Evolutionary conservation across 2,797 vertebrate species (phyloP).

Genomic region (Poeciliopsis gracilis): DNA sequence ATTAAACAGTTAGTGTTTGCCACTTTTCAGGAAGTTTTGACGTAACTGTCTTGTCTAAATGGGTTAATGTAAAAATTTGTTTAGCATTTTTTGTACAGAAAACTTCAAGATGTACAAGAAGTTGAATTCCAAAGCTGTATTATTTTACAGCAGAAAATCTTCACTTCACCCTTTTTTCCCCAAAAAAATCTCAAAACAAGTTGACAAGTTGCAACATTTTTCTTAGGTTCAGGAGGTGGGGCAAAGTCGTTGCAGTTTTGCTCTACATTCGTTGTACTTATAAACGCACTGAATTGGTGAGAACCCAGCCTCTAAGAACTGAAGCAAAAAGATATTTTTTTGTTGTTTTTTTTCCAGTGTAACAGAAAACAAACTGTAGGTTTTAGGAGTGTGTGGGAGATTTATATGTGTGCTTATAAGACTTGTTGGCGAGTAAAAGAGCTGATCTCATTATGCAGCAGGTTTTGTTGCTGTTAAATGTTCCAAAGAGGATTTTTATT

Average conservation of each 20-base stretch:
- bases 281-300: constrained; percentile 29
- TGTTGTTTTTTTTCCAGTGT: constrained; percentile 14
- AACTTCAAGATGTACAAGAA: background rate
- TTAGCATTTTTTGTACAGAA: background rate
- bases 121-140: too few relatives aligned
- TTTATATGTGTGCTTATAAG: constrained; percentile 1
- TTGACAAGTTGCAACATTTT: constrained; percentile 35
- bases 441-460: constrained; percentile 11
- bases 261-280: constrained; percentile 13
- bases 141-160: constrained; percentile 27
- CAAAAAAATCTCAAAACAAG: constrained; percentile 10
- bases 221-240: background rate
- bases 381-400: constrained; percentile 21
- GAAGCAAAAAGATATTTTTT: constrained; percentile 4
- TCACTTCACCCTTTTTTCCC: constrained; percentile 24
- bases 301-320: constrained; percentile 8
- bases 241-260: background rate
- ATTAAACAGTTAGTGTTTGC: background rate
- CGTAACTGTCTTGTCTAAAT: background rate
- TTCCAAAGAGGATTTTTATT: constrained; percentile 1
- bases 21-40: background rate
- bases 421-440: constrained; percentile 1
- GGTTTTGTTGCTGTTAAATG: constrained; percentile 13
- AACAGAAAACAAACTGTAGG: constrained; percentile 14
- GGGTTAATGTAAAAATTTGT: background rate